Conservation (phyloP, 2,113 vertebrate genomes). For the Murina feae region DNA sequence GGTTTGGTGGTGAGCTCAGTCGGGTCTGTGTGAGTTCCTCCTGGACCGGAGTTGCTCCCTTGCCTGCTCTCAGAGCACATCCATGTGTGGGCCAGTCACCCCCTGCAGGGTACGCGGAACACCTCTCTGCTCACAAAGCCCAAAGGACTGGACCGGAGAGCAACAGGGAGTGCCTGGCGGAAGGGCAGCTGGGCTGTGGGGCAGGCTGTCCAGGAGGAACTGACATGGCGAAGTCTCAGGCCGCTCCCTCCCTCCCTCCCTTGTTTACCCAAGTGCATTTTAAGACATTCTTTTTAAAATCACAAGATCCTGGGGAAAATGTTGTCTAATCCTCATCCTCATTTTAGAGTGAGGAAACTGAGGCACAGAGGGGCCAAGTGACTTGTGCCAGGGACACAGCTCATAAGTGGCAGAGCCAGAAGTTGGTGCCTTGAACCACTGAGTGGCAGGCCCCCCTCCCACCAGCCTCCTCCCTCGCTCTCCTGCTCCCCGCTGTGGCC, state of each 20-base stretch:
- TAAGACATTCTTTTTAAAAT: neutral
- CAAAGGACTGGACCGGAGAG: fast-evolving
- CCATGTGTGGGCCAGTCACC: neutral
- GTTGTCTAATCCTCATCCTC: too few relatives aligned
- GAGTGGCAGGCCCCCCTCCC: fast-evolving
- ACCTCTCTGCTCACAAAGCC: neutral
- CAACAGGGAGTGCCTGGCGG: fast-evolving
- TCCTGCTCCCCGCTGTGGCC: too few relatives aligned
- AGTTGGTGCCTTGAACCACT: neutral
- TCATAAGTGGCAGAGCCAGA: neutral
- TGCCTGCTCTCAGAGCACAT: neutral
- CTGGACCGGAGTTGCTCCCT: neutral
- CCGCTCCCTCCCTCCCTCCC: neutral
- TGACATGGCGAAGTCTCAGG: fast-evolving
- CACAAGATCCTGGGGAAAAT: neutral
- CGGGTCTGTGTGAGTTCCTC: neutral
- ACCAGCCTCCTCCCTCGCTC: too few relatives aligned
- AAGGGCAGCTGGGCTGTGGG: fast-evolving
- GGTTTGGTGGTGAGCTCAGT: fast-evolving
- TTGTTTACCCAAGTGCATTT: neutral
- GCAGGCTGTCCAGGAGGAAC: neutral
- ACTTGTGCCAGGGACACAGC: neutral
- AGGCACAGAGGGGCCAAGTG: neutral
- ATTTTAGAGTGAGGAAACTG: neutral
- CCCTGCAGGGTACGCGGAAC: neutral